phyloP scores from a whole-genome alignment of 2,888 invertebrate species.

The Nebria salina region DNA sequence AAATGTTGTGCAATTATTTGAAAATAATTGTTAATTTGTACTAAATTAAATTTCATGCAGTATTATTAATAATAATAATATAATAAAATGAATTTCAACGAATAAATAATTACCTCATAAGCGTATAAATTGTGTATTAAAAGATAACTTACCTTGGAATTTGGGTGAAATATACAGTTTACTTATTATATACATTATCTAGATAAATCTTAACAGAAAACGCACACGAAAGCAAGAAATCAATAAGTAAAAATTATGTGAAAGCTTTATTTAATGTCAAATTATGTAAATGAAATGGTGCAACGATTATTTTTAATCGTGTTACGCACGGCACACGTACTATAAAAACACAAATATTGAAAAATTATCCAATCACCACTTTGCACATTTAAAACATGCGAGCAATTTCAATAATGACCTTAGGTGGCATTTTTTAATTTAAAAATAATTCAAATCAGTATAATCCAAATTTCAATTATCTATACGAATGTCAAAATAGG shows the following conservation, averaged over 20 bases:
- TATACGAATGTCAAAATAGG: neutral
- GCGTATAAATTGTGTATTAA: neutral
- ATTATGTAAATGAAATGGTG: conserved; percentile 35
- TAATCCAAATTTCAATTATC: neutral
- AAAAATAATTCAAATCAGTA: neutral
- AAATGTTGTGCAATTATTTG: too few relatives aligned
- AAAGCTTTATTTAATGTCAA: conserved; percentile 24
- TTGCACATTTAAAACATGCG: conserved; percentile 36
- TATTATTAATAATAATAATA: neutral
- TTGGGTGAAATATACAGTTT: neutral
- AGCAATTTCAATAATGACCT: conserved; percentile 38
- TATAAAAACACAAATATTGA: conserved; percentile 34
- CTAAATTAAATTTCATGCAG: too few relatives aligned
- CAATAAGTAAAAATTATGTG: conserved; percentile 24
- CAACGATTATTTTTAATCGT: conserved; percentile 39
- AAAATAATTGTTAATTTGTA: too few relatives aligned
- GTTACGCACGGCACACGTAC: conserved; percentile 31
- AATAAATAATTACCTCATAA: neutral
- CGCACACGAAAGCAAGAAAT: conserved; percentile 3
- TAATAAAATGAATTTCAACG: neutral
- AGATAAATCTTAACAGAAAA: conserved; percentile 9
- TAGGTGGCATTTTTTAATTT: conserved; percentile 28
- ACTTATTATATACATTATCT: conserved; percentile 6
- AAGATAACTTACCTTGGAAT: neutral
- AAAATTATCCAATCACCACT: conserved; percentile 28